Conservation (phyloP, 1,140 invertebrate genomes). For the Pentalonia nigronervosa region DNA sequence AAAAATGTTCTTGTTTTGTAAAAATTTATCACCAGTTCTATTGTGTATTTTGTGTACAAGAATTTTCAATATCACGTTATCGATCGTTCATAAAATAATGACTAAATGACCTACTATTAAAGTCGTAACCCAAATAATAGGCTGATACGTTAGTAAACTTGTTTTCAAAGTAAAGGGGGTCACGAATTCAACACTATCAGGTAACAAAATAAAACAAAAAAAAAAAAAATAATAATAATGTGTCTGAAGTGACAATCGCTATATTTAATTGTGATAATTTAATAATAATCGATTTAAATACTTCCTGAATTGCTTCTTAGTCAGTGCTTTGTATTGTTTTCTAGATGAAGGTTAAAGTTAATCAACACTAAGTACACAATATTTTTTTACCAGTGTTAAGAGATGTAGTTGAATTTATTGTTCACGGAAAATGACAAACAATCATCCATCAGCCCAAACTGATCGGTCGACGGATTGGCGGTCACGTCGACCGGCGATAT, state of each 20-base stretch:
- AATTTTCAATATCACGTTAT: conserved; percentile 51
- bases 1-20: conserved; percentile 53
- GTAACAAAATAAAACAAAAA: conserved; percentile 34
- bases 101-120: conserved; percentile 48
- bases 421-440: conserved; percentile 51
- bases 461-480: conserved; percentile 57
- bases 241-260: background rate
- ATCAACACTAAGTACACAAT: background rate
- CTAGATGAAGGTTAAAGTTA: conserved; percentile 48
- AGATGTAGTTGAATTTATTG: conserved; percentile 45
- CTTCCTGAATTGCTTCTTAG: conserved; percentile 21
- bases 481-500: conserved; percentile 55
- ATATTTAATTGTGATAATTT: conserved; percentile 31
- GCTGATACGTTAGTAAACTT: conserved; percentile 39
- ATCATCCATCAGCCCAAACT: conserved; percentile 42
- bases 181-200: conserved; percentile 47
- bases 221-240: background rate
- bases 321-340: conserved; percentile 14
- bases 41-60: conserved; percentile 44
- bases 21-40: conserved; percentile 41
- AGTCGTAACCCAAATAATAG: conserved; percentile 43
- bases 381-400: background rate
- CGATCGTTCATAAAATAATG: conserved; percentile 38
- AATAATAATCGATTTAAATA: conserved; percentile 20
- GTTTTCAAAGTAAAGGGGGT: conserved; percentile 44